Evolutionary conservation across 2,113 vertebrate species (phyloP), one percentile per base, ranked within the genome.

Genomic region (Xyrauchen texanus): DNA sequence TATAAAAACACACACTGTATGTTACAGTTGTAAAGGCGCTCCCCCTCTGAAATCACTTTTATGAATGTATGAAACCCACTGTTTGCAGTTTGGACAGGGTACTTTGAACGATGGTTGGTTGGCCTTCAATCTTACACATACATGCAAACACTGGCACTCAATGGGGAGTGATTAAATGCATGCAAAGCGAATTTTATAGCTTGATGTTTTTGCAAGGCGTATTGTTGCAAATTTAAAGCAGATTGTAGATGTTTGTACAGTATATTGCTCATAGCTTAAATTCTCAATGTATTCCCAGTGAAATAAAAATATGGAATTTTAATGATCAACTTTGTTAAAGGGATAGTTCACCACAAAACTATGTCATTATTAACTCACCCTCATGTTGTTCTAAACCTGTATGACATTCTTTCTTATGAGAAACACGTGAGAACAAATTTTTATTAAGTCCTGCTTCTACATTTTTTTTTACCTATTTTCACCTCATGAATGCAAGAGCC

Each of bases 81-180:
- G 78, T 67, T 51, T 79, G 68, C 49, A 61, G 69, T 60, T 46
- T 60, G 69, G 11, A 72, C 12, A 15, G 53, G 15, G 68, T 51
- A n/a, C 49, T 80, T 60, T 46, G 63, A 52, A 66, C 6, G 16
- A 52, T 51, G 78, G 53, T 60, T 58, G 51, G 52, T 65, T 80
- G 21, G 1, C 21, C 21, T 52, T 15, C 71, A 61, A 16, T 34
- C 76, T 61, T 55, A 58, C 53, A 6, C 44, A 70, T 51, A 81
- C 12, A 53, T 2, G 79, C 71, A 8, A 49, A 45, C 21, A 34
- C 64, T 46, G 47, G 16, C 9, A 4, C 55, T 81, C 15, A 46
- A 47, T 10, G 61, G 73, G 77, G 73, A 83, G 75, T 15, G 13
- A 12, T 47, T 34, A 83, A 61, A 70, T 51, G 68, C 82, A 75